These are phyloP conservation scores for Aleadryas rufinucha DNA, from an alignment of 2,113 vertebrate genomes.

Conservation along the genomic window DNA sequence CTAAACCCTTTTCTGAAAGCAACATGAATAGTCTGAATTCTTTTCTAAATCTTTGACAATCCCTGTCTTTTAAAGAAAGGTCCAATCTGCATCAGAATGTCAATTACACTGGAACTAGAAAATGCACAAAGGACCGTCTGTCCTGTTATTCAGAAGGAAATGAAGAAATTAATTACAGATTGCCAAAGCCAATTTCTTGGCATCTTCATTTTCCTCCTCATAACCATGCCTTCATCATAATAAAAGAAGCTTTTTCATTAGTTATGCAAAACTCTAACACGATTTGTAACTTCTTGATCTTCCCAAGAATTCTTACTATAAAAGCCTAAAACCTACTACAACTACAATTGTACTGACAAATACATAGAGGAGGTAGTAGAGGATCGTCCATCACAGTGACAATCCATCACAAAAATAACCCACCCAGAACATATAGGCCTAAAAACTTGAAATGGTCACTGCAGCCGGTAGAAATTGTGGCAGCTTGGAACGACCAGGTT, in stretches of 20 bases:
- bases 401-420: slow-evolving; percentile 45
- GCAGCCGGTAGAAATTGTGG: background rate
- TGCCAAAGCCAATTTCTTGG: background rate
- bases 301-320: background rate
- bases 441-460: background rate
- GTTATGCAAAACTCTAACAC: background rate
- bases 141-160: background rate
- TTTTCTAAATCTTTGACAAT: background rate
- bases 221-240: background rate
- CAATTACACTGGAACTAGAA: background rate
- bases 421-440: slow-evolving; percentile 17
- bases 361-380: background rate
- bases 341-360: background rate
- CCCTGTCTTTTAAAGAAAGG: background rate
- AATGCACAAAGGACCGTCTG: background rate
- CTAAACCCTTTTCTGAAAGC: background rate
- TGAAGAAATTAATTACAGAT: background rate
- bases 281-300: background rate
- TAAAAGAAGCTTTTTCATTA: background rate
- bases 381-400: slow-evolving; percentile 15
- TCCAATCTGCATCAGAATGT: background rate
- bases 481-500: background rate
- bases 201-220: background rate
- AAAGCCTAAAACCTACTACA: background rate
- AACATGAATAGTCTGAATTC: background rate